phyloP scores from a whole-genome alignment of 2,113 vertebrate species.

The Pavo muticus region DNA sequence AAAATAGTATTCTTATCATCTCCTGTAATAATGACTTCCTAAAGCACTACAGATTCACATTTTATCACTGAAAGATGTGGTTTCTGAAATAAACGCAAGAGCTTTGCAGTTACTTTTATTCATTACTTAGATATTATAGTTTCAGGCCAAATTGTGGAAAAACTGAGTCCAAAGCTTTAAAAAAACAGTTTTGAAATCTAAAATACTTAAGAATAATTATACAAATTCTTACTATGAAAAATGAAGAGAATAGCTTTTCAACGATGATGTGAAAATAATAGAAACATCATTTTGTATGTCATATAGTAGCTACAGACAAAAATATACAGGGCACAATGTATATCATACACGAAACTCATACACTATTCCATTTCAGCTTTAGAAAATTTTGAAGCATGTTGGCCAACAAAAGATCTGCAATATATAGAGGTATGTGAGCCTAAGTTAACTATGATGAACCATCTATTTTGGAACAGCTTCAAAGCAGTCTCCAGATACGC shows the following conservation, averaged over 20 bases:
- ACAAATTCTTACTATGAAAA: not conserved
- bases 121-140: not conserved
- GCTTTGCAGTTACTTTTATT: not conserved
- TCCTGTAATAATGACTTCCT: not conserved
- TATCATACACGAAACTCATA: not conserved
- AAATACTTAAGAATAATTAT: not conserved
- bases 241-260: not conserved
- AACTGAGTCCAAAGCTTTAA: not conserved
- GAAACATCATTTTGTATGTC: not conserved
- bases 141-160: not conserved
- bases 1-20: not conserved
- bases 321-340: not conserved
- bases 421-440: not conserved
- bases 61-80: not conserved
- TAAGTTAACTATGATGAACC: not conserved
- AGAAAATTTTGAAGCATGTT: not conserved
- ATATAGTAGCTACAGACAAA: not conserved
- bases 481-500: not conserved
- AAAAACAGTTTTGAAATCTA: not conserved
- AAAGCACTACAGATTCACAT: not conserved
- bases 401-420: not conserved
- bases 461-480: not conserved
- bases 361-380: not conserved
- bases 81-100: not conserved
- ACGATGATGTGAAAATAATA: not conserved